phyloP scores from a whole-genome alignment of 1,140 invertebrate species.

The Caenorhabditis brenneri region DNA sequence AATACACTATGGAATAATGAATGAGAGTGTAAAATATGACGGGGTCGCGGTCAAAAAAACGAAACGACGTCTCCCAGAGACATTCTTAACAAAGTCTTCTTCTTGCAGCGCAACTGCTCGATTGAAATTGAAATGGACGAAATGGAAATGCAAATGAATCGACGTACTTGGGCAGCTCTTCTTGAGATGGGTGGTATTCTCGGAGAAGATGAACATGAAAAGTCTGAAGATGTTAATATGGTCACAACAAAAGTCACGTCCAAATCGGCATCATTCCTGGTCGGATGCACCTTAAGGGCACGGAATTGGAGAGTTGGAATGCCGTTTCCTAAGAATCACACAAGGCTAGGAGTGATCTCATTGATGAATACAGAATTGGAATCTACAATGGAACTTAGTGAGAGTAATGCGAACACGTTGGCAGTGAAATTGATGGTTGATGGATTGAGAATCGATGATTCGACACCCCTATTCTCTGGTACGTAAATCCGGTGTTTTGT shows the following conservation, averaged over 20 bases:
- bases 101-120: constrained; percentile 73
- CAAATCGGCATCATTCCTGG: constrained; percentile 26
- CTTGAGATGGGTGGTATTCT: constrained; percentile 82
- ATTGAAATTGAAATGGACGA: constrained; percentile 87
- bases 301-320: constrained; percentile 49
- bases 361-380: constrained; percentile 41
- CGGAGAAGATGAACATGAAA: constrained; percentile 46
- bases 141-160: constrained; percentile 85
- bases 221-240: not conserved
- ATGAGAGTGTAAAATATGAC: constrained; percentile 12
- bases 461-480: not conserved
- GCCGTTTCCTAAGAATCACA: constrained; percentile 55
- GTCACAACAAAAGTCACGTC: not conserved
- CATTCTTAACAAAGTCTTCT: not conserved
- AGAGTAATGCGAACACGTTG: constrained; percentile 13
- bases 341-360: constrained; percentile 47
- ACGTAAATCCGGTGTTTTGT: no score
- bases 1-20: constrained; percentile 16
- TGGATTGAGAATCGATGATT: constrained; percentile 21
- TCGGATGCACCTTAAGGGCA: constrained; percentile 29
- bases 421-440: not conserved
- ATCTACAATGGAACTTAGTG: constrained; percentile 23
- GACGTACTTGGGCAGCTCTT: constrained; percentile 89
- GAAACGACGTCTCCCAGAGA: no score
- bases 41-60: not conserved